A percentile compares a stretch with the other conserved stretches of the same genome.
phyloP scores from a whole-genome alignment of 2,113 vertebrate species.

The Grantiella picta region DNA sequence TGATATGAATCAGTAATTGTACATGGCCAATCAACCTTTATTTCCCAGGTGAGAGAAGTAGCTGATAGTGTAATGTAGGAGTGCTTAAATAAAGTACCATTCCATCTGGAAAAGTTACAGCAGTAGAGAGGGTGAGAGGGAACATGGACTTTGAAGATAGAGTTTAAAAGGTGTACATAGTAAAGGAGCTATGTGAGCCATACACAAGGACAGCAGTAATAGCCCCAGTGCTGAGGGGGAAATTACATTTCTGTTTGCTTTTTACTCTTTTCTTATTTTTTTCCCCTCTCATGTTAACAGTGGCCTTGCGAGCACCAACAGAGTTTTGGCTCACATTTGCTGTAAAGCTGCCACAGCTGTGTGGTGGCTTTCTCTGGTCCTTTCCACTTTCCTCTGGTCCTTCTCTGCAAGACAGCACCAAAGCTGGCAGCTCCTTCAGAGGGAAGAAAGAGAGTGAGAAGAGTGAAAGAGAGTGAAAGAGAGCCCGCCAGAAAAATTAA shows the following conservation, averaged over 20 bases:
- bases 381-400: neutral
- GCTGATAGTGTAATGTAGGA: neutral
- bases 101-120: neutral
- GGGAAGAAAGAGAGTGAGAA: neutral
- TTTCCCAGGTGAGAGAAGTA: neutral
- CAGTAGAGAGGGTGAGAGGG: neutral
- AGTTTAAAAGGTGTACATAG: neutral
- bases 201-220: neutral
- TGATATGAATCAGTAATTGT: neutral
- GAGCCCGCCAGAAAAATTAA: no score
- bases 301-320: neutral
- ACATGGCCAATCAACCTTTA: neutral
- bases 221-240: neutral
- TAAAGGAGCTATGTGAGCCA: neutral
- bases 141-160: neutral
- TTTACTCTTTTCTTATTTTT: neutral
- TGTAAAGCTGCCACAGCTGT: neutral
- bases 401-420: neutral
- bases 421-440: neutral
- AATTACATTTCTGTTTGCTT: neutral
- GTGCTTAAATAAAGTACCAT: neutral
- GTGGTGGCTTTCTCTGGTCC: neutral
- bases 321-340: rapidly evolving
- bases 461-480: neutral
- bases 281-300: neutral